phyloP scores from a whole-genome alignment of 2,797 vertebrate genomes.

The Malurus splendens region DNA sequence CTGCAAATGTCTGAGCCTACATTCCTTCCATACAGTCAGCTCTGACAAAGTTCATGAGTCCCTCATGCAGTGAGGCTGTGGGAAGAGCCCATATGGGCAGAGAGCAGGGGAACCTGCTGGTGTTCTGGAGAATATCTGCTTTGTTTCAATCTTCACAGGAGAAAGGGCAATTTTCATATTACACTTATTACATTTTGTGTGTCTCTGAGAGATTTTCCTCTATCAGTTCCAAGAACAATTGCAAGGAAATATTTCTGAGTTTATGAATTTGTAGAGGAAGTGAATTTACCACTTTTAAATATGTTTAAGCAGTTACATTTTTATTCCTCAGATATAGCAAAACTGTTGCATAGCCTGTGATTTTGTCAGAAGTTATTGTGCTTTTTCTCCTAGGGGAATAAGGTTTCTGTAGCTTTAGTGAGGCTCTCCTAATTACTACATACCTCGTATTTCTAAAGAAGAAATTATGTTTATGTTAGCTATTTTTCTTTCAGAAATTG shows the following conservation, averaged over 20 bases:
- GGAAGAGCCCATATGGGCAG: not conserved
- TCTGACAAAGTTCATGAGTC: not conserved
- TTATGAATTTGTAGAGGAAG: conserved; percentile 34
- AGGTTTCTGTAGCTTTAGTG: not conserved
- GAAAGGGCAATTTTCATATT: conserved; percentile 31
- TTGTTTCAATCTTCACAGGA: not conserved
- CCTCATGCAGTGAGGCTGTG: not conserved
- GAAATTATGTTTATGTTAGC: not conserved
- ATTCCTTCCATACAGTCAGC: conserved; percentile 26
- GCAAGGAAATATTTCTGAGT: conserved; percentile 20
- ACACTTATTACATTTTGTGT: not conserved
- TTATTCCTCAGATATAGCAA: not conserved
- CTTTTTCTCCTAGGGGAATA: not conserved
- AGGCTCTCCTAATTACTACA: conserved; percentile 6
- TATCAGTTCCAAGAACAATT: conserved; percentile 35
- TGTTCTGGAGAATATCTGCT: conserved; percentile 18
- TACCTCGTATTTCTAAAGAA: not conserved
- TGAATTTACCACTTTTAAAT: conserved; percentile 17
- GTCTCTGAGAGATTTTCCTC: conserved; percentile 29
- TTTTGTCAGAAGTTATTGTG: conserved; percentile 17
- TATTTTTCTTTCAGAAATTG: conserved; percentile 4
- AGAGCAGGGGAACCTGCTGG: conserved; percentile 16
- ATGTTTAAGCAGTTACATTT: not conserved
- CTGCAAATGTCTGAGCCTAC: not conserved
- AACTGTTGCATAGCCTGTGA: not conserved